Base-by-base conservation (phyloP, 2,888 invertebrate species). In the Crematogaster levior region DNA sequence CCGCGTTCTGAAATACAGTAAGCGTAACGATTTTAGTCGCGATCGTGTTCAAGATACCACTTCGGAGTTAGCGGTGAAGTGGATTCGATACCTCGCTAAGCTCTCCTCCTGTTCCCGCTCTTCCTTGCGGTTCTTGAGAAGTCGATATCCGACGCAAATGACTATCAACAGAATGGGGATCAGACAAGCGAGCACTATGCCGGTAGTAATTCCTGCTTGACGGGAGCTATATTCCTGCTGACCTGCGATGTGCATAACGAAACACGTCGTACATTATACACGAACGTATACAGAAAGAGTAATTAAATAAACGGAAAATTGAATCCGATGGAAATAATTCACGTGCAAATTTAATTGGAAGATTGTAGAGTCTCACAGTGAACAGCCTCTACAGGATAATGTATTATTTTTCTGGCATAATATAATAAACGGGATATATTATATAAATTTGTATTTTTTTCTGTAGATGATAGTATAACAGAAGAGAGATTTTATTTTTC, bases 201-300 rank as follows among this genome's bases (percentile, higher is more conserved):
- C 97, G 93, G 97, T 96, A 6, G 98, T 97, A 30, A 97, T 95
- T 37, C 97, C 97, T 51, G 97, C 96, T 90, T 97, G 96, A 70
- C 97, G 96, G 1, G 97, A 96, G 34, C 97, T 96, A 94, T 97
- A 97, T 95, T 98, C 98, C 93, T 97, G 97, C 89, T 97, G 96
- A 91, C 97, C 98, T 98, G 95, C 88, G 30, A 3, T 34, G 10
- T 51, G n/a, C 34, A 48, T 37, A 70, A 70, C 18, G 15, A 68
- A 51, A 34, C 15, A 63, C 7, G 18, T 63, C 15, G 24, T 68
- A 68, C 15, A 68, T 65, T 51, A 51, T 7, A 34, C n/a, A 48
- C 6, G 7, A 37, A 56, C n/a, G 27, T 15, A n/a, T 27, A n/a
- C 40, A 12, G 4, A 51, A 12, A 15, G 10, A n/a, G 4, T 37